These are phyloP conservation scores for Meloidogyne chitwoodi DNA, from an alignment of 1,140 invertebrate species.

Conservation along the genomic window DNA sequence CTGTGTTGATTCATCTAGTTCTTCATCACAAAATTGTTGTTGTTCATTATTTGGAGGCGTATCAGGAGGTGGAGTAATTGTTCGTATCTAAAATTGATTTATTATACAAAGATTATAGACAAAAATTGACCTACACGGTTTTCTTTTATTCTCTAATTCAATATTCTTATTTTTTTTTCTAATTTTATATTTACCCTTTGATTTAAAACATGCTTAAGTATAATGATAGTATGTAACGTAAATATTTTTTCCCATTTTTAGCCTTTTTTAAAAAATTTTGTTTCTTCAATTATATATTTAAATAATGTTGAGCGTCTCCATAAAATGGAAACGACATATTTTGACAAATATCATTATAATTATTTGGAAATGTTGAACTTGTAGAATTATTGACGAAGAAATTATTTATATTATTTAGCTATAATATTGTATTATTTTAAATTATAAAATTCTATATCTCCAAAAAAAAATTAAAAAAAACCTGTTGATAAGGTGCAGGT, in stretches of 20 bases:
- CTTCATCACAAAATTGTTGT: neutral
- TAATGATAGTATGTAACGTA: neutral
- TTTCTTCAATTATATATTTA: neutral
- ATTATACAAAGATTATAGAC: neutral
- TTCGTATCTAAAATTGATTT: slow-evolving; percentile 15
- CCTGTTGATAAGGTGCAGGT: slow-evolving; percentile 44
- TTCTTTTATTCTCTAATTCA: neutral
- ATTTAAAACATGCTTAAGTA: neutral
- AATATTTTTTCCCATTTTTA: neutral
- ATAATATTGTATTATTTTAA: neutral
- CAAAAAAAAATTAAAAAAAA: slow-evolving; percentile 9
- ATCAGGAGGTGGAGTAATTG: slow-evolving; percentile 30
- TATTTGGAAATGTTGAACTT: neutral
- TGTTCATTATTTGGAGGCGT: slow-evolving; percentile 20
- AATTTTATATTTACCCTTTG: neutral
- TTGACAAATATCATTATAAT: neutral
- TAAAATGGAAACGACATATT: neutral
- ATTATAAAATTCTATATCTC: neutral
- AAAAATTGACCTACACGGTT: neutral
- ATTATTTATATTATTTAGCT: neutral
- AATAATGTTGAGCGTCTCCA: neutral
- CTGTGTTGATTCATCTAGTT: slow-evolving; percentile 1
- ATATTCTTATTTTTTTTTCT: neutral
- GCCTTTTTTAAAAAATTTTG: neutral
- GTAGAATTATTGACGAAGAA: neutral